phyloP scores from a whole-genome alignment of 2,797 vertebrate species.

The Lagocephalus sceleratus region DNA sequence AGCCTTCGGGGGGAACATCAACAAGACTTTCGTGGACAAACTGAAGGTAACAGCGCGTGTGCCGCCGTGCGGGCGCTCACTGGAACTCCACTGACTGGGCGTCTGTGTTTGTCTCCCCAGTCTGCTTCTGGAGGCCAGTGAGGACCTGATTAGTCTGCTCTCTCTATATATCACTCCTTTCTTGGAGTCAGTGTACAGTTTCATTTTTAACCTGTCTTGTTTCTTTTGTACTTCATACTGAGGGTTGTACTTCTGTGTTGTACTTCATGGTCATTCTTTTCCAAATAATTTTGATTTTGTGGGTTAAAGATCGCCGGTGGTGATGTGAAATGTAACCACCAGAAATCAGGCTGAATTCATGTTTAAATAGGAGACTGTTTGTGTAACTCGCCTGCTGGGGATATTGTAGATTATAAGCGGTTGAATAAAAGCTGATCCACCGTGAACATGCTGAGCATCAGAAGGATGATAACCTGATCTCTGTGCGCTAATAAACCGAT shows the following conservation, averaged over 20 bases:
- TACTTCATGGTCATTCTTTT: background rate
- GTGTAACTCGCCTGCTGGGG: background rate
- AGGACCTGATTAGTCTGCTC: background rate
- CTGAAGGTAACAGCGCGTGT: conserved; percentile 42
- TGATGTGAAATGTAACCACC: no score
- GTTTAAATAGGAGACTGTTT: background rate
- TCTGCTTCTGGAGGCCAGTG: background rate
- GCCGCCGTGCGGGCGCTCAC: background rate
- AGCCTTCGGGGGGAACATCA: conserved; percentile 48
- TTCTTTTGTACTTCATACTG: conserved; percentile 24
- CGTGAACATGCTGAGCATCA: background rate
- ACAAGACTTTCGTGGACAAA: conserved; percentile 13
- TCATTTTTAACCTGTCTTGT: conserved; percentile 5
- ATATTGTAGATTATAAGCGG: background rate
- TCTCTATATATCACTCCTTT: conserved; percentile 33
- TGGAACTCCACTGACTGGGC: background rate
- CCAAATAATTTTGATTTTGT: no score
- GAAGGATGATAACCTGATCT: background rate
- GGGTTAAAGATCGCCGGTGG: no score
- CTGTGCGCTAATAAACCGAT: conserved; percentile 26
- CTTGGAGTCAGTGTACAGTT: conserved; percentile 50
- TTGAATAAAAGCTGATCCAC: conserved; percentile 2
- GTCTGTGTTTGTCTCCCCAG: conserved; percentile 18
- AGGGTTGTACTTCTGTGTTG: no score
- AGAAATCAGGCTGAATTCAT: background rate